Conservation (phyloP, 2,797 vertebrate genomes). For the Takifugu ocellatus region DNA sequence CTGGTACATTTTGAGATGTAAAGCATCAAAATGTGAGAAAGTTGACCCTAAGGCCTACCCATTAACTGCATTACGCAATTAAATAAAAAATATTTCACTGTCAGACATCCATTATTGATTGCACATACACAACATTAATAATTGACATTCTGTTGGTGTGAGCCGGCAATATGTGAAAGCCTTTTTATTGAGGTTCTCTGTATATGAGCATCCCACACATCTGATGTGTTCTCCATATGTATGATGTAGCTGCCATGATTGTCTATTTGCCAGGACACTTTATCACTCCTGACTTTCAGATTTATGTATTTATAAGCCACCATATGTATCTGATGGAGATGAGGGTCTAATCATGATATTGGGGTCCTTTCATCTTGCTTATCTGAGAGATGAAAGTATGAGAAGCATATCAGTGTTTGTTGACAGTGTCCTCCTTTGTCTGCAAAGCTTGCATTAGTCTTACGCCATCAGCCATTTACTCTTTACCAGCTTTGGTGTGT, state of each 20-base stretch:
- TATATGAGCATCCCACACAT: constrained; percentile 30
- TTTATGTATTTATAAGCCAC: constrained; percentile 33
- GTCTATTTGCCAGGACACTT: constrained; percentile 37
- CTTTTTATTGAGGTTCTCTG: constrained; percentile 56
- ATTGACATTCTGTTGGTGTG: constrained; percentile 67
- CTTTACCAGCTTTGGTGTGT: constrained; percentile 7
- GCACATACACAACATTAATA: constrained; percentile 68
- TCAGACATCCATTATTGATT: constrained; percentile 58
- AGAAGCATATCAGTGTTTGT: constrained; percentile 43
- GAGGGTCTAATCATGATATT: constrained; percentile 18
- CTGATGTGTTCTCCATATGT: constrained; percentile 33
- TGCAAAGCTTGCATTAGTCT: constrained; percentile 21
- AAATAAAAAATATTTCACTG: constrained; percentile 46
- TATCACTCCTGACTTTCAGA: constrained; percentile 29
- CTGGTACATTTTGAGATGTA: no score
- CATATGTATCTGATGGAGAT: constrained; percentile 35
- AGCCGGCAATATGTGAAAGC: constrained; percentile 77
- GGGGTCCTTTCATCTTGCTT: constrained; percentile 37
- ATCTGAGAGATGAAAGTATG: constrained; percentile 37
- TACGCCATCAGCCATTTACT: constrained; percentile 21
- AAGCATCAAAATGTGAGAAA: not conserved
- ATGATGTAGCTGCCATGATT: constrained; percentile 40
- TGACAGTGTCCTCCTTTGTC: constrained; percentile 44
- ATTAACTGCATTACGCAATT: constrained; percentile 43
- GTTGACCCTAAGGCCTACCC: constrained; percentile 31